phyloP scores from a whole-genome alignment of 2,113 vertebrate species.

The Fulica atra region DNA sequence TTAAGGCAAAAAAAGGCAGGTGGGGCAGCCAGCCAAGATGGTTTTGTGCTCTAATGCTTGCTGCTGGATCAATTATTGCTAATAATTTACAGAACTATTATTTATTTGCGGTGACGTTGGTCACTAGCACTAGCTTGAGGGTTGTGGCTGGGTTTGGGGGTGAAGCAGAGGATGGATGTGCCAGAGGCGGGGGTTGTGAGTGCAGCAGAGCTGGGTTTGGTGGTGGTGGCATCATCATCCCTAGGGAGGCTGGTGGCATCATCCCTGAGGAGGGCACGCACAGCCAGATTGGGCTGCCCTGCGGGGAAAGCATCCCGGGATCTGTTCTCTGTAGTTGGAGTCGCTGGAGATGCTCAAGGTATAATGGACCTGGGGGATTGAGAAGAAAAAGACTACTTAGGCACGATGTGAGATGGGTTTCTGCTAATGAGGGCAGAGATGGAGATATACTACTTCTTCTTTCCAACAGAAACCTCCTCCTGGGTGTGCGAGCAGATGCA shows the following conservation, averaged over 20 bases:
- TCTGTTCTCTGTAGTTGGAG: rapidly evolving
- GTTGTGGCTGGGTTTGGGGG: background rate
- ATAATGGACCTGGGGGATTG: rapidly evolving
- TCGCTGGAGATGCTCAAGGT: rapidly evolving
- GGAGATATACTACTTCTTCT: background rate
- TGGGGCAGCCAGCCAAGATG: background rate
- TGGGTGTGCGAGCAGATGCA: background rate
- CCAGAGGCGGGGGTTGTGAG: background rate
- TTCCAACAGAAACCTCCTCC: background rate
- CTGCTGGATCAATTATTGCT: background rate
- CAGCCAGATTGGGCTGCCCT: background rate
- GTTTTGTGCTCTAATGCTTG: rapidly evolving
- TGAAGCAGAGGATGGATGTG: rapidly evolving
- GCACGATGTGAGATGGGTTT: background rate
- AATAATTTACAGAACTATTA: background rate
- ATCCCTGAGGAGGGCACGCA: rapidly evolving
- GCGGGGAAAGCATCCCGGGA: background rate
- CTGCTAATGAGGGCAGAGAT: background rate
- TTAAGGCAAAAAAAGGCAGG: background rate
- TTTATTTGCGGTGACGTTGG: background rate
- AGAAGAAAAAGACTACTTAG: background rate
- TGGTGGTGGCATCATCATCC: too few species aligned
- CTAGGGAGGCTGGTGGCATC: too few species aligned
- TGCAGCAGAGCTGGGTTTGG: background rate
- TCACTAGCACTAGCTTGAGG: background rate